Evolutionary conservation across 2,888 invertebrate genomes (phyloP).

Genomic region (Monopis laevigella): DNA sequence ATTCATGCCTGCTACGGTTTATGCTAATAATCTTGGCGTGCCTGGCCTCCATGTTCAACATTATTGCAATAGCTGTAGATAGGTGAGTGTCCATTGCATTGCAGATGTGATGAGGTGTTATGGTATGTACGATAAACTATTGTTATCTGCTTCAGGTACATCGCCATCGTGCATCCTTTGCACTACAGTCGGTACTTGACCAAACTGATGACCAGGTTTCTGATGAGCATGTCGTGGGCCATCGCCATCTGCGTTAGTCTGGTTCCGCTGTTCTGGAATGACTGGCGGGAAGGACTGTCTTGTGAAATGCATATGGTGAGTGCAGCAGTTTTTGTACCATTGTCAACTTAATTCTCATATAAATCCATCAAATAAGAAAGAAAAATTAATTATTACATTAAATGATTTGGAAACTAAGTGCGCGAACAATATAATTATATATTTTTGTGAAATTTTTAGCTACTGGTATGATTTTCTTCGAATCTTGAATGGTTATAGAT

Average conservation of each 20-base stretch:
- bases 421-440: too few relatives aligned
- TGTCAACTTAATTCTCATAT: too few relatives aligned
- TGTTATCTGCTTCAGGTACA: constrained; percentile 65
- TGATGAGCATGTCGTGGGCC: constrained; percentile 75
- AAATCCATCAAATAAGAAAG: too few relatives aligned
- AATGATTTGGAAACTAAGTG: too few relatives aligned
- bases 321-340: constrained; percentile 1
- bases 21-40: constrained; percentile 80
- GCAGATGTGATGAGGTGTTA: constrained; percentile 20
- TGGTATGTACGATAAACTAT: too few relatives aligned
- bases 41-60: constrained; percentile 80
- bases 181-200: constrained; percentile 81
- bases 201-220: constrained; percentile 68
- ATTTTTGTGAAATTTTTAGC: too few relatives aligned
- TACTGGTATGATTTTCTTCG: too few relatives aligned
- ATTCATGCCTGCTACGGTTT: constrained; percentile 76
- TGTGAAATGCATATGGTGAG: constrained; percentile 76
- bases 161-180: constrained; percentile 82
- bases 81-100: constrained; percentile 55
- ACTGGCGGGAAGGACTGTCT: constrained; percentile 68
- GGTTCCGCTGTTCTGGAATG: constrained; percentile 82
- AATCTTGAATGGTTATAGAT: too few relatives aligned
- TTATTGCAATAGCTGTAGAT: constrained; percentile 82
- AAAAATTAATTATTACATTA: too few relatives aligned
- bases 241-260: constrained; percentile 72